phyloP scores from a whole-genome alignment of 2,888 invertebrate species.

The Stenodema calcarata region DNA sequence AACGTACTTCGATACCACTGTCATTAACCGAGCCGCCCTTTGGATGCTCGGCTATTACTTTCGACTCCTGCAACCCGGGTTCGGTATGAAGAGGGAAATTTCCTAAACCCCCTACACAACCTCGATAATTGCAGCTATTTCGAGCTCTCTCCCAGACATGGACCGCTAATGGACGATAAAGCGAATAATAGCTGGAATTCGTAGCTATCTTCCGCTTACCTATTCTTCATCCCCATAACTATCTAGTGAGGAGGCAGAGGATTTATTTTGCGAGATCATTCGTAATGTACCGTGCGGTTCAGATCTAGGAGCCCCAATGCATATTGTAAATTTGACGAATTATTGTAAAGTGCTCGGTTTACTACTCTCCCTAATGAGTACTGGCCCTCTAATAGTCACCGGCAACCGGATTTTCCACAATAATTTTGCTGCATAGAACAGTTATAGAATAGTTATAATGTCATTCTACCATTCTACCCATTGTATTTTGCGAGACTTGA shows the following conservation, averaged over 20 bases:
- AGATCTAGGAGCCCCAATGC: background rate
- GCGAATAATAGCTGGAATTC: constrained; percentile 10
- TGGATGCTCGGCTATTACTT: background rate
- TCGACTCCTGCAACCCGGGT: background rate
- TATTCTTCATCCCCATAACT: background rate
- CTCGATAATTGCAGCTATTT: constrained; percentile 15
- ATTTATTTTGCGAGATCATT: background rate
- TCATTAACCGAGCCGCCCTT: background rate
- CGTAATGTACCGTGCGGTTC: constrained; percentile 14
- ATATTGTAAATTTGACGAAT: constrained; percentile 9
- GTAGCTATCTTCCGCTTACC: background rate
- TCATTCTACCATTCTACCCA: too few relatives aligned
- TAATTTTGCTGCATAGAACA: background rate
- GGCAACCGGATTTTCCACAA: background rate
- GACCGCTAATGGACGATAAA: constrained; percentile 14
- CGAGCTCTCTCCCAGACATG: background rate
- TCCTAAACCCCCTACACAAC: background rate
- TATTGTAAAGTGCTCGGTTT: background rate
- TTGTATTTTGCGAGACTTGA: too few relatives aligned
- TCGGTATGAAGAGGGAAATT: background rate
- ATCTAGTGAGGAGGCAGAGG: background rate
- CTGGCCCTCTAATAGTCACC: background rate
- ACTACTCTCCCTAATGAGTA: background rate
- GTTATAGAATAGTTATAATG: too few relatives aligned
- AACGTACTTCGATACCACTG: background rate